Conservation (phyloP, 2,888 invertebrate species). For the Pardosa pseudoannulata region DNA sequence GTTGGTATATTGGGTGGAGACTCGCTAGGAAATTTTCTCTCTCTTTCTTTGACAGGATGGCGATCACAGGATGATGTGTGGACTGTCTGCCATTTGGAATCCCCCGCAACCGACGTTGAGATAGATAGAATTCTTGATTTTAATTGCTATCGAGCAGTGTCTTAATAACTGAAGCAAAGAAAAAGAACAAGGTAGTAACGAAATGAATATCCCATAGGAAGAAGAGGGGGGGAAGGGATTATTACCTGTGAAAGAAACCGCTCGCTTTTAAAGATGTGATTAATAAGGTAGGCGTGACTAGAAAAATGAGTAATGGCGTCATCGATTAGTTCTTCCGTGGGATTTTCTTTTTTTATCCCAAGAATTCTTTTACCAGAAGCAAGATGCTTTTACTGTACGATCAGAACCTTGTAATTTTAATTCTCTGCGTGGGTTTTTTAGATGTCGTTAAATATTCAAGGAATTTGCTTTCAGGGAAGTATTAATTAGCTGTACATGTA, state of each 20-base stretch:
- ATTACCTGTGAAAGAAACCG: conserved; percentile 53
- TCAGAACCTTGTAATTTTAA: background rate
- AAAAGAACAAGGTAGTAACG: conserved; percentile 4
- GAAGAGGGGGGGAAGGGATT: conserved; percentile 3
- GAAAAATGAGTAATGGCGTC: conserved; percentile 70
- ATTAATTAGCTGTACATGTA: too few species aligned
- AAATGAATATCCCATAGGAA: background rate
- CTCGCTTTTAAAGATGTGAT: conserved; percentile 66
- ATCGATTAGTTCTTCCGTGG: conserved; percentile 64
- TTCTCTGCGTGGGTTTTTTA: background rate
- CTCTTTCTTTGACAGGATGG: conserved; percentile 42
- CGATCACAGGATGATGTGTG: conserved; percentile 49
- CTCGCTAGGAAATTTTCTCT: too few species aligned
- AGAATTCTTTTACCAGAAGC: background rate
- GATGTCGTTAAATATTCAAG: background rate
- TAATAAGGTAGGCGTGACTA: conserved; percentile 69
- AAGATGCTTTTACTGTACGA: background rate
- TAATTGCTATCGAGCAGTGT: conserved; percentile 58
- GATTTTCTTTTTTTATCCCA: background rate
- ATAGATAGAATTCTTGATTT: conserved; percentile 59
- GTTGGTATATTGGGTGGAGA: conserved; percentile 53
- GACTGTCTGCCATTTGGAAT: conserved; percentile 11
- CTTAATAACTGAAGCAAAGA: conserved; percentile 10
- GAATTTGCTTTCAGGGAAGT: background rate
- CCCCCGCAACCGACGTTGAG: conserved; percentile 26